phyloP scores from a whole-genome alignment of 2,113 vertebrate species.

The Crotophaga sulcirostris region DNA sequence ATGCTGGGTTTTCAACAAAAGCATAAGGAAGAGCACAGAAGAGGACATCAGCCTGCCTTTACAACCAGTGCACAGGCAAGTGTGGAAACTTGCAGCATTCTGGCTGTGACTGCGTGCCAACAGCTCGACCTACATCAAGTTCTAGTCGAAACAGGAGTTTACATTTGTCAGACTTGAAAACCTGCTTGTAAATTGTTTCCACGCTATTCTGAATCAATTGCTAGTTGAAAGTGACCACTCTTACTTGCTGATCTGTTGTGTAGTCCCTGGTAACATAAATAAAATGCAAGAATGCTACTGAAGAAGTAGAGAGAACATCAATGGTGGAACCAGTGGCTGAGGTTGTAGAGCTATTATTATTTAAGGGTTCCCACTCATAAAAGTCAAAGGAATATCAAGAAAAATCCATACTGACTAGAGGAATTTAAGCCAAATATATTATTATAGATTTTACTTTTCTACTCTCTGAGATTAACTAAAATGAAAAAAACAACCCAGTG shows the following conservation, averaged over 20 bases:
- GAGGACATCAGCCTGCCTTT: neutral
- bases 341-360: neutral
- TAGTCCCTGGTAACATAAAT: neutral
- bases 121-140: neutral
- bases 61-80: accelerated
- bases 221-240: neutral
- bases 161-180: neutral
- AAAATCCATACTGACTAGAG: neutral
- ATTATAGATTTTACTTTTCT: neutral
- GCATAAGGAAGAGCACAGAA: neutral
- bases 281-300: neutral
- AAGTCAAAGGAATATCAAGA: neutral
- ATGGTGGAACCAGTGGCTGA: neutral
- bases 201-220: neutral
- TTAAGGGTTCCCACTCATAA: neutral
- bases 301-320: neutral
- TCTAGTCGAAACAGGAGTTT: neutral
- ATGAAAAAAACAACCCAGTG: neutral
- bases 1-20: neutral
- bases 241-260: neutral
- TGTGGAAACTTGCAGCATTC: accelerated
- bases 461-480: neutral
- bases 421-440: neutral
- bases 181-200: neutral
- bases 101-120: accelerated